phyloP scores from a whole-genome alignment of 2,888 invertebrate species.

The Tenodera sinensis region DNA sequence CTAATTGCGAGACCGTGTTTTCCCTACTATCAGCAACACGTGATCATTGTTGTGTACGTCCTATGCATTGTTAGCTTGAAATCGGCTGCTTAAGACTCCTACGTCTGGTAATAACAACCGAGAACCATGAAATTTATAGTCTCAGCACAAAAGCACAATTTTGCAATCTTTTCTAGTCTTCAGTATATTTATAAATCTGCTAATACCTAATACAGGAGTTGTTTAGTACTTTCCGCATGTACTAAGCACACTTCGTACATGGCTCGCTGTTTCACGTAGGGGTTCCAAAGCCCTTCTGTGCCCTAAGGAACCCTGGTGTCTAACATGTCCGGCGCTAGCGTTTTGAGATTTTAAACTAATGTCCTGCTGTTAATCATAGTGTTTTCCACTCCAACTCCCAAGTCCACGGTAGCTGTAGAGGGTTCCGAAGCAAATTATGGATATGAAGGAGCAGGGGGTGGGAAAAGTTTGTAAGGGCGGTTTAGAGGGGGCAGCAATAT shows the following conservation, averaged over 20 bases:
- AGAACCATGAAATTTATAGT: no score
- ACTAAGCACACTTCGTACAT: not conserved
- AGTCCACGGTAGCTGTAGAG: not conserved
- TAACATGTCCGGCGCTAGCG: slow-evolving; percentile 13
- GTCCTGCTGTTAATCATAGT: slow-evolving; percentile 22
- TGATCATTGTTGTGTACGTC: no score
- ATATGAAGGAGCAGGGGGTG: slow-evolving; percentile 2
- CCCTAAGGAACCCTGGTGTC: not conserved
- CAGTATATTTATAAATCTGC: no score
- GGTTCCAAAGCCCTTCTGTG: not conserved
- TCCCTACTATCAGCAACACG: no score
- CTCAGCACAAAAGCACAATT: no score
- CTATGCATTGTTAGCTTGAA: no score
- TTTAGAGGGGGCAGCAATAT: slow-evolving; percentile 7
- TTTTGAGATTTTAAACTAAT: slow-evolving; percentile 22
- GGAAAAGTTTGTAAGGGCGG: not conserved
- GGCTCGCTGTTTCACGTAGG: not conserved
- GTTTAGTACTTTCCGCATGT: no score
- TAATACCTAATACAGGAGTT: no score
- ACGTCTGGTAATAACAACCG: no score
- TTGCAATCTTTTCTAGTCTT: no score
- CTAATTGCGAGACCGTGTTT: no score
- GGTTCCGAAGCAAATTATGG: slow-evolving; percentile 6
- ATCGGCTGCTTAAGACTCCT: no score
- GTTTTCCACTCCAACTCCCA: not conserved